A percentile compares a stretch with the other conserved stretches of the same genome.
Evolutionary conservation across 2,888 invertebrate species (phyloP).

Genomic region (Drosophila kuntzei): DNA sequence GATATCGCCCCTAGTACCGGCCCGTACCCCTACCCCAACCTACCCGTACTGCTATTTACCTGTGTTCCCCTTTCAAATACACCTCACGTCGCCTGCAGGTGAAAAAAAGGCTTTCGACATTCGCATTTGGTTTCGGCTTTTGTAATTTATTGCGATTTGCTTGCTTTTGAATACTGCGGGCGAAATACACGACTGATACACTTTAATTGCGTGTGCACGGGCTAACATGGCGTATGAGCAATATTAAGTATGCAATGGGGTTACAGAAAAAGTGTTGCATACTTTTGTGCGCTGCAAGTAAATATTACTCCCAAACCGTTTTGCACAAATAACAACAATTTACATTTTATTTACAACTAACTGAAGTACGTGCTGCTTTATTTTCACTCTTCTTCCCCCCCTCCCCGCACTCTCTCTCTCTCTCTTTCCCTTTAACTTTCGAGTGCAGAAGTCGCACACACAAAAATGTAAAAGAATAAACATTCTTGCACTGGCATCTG

Average conservation of each 20-base stretch:
- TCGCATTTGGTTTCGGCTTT: constrained; percentile 25
- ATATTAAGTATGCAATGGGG: constrained; percentile 17
- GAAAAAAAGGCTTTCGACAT: constrained; percentile 27
- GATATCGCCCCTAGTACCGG: constrained; percentile 27
- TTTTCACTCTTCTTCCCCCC: background rate
- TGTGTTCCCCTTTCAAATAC: constrained; percentile 29
- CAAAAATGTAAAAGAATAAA: constrained; percentile 70
- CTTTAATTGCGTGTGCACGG: constrained; percentile 22
- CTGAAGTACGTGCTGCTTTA: constrained; percentile 50
- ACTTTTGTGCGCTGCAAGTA: constrained; percentile 46
- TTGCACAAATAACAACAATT: constrained; percentile 53
- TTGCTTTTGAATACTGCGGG: constrained; percentile 39
- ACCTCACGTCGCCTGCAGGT: constrained; percentile 18
- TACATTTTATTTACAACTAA: constrained; percentile 63
- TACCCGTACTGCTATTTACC: background rate
- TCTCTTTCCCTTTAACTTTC: background rate
- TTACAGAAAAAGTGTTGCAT: constrained; percentile 37
- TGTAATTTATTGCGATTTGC: constrained; percentile 69
- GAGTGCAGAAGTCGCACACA: constrained; percentile 54
- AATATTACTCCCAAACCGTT: constrained; percentile 36
- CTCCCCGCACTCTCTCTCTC: background rate
- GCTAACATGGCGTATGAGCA: constrained; percentile 37
- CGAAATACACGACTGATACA: constrained; percentile 20
- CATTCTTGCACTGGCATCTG: constrained; percentile 71
- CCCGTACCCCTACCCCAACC: constrained; percentile 1